A percentile compares a stretch with the other conserved stretches of the same genome.
phyloP scores from a whole-genome alignment of 2,113 vertebrate species.

The Pelvicachromis taeniatus region DNA sequence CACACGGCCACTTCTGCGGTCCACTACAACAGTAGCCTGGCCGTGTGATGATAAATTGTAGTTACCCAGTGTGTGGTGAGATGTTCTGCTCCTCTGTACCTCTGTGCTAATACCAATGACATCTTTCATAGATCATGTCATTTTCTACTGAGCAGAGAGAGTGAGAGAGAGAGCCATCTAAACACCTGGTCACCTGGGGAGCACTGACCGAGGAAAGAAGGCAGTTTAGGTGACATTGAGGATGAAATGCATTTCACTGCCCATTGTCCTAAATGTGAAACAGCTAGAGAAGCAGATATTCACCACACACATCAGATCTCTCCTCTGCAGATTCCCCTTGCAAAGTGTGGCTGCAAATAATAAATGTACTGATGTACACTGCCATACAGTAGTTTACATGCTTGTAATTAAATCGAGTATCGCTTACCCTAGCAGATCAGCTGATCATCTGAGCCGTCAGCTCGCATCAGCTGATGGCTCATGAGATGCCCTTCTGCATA shows the following conservation, averaged over 20 bases:
- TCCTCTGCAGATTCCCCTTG: not conserved
- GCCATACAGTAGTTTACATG: not conserved
- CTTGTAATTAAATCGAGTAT: not conserved
- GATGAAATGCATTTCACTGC: conserved; percentile 16
- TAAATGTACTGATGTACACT: not conserved
- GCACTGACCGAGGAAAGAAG: not conserved
- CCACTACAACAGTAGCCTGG: not conserved
- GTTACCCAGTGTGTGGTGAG: not conserved
- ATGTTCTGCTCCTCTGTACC: conserved; percentile 22
- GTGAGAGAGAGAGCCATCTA: not conserved
- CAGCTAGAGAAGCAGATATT: not conserved
- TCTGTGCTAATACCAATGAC: conserved; percentile 35
- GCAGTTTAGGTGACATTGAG: conserved; percentile 12
- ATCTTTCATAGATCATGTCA: conserved; percentile 48
- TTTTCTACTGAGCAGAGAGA: conserved; percentile 9
- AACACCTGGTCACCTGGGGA: conserved; percentile 9
- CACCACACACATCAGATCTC: not conserved
- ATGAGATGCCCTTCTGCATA: not conserved
- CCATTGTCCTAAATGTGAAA: conserved; percentile 5
- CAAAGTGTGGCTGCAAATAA: not conserved
- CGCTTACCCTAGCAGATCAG: not conserved
- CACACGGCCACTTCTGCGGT: not conserved
- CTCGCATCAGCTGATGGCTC: not conserved
- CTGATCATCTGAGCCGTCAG: not conserved
- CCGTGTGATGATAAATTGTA: conserved; percentile 41